phyloP scores from a whole-genome alignment of 2,797 vertebrate genomes.

The Phataginus tetradactyla region DNA sequence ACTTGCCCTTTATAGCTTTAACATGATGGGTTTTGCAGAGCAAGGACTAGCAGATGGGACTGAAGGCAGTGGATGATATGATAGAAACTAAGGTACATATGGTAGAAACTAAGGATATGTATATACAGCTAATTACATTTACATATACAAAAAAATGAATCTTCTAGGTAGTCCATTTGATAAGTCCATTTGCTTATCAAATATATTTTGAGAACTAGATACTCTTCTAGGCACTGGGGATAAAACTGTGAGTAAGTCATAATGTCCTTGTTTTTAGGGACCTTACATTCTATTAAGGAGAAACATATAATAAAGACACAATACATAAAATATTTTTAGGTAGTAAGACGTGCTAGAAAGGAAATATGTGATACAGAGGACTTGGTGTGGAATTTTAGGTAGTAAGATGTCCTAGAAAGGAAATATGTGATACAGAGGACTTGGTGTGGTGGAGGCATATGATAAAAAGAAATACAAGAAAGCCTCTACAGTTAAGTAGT shows the following conservation, averaged over 20 bases:
- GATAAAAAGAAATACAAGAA: neutral
- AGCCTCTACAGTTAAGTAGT: neutral
- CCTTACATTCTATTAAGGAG: neutral
- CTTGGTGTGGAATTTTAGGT: neutral
- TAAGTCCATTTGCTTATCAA: neutral
- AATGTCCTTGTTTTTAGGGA: neutral
- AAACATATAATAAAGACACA: neutral
- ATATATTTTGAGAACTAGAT: constrained; percentile 3
- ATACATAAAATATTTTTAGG: neutral
- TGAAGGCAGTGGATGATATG: neutral
- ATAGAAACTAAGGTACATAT: neutral
- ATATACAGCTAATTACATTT: neutral
- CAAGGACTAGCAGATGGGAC: neutral
- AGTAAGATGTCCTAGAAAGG: neutral
- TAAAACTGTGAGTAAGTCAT: neutral
- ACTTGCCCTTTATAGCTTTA: neutral
- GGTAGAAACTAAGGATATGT: neutral
- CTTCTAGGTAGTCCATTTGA: neutral
- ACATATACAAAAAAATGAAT: neutral
- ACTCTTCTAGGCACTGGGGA: neutral
- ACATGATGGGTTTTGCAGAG: neutral
- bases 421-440: neutral
- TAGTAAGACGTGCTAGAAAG: neutral
- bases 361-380: neutral
- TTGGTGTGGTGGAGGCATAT: neutral